These are phyloP conservation scores for Lochmaea crataegi DNA, from an alignment of 2,888 invertebrate species.

Conservation along the genomic window DNA sequence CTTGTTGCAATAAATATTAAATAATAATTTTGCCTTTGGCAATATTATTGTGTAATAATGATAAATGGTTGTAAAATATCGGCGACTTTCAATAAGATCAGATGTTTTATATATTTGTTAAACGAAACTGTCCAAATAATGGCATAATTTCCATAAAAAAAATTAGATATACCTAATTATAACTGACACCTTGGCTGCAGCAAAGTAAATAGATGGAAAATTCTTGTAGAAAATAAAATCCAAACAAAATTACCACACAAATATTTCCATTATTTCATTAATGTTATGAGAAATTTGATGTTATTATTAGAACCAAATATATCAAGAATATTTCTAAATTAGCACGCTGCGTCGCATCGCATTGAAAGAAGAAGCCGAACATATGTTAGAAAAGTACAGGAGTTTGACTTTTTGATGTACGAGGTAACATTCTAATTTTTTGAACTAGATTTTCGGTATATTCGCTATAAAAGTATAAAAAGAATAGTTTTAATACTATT, in stretches of 20 bases:
- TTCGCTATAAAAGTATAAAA: background rate
- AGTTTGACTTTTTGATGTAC: background rate
- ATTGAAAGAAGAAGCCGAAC: constrained; percentile 8
- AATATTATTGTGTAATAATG: no score
- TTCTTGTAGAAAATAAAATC: constrained; percentile 13
- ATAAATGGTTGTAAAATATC: no score
- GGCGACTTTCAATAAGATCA: no score
- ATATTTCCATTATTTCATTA: constrained; percentile 33
- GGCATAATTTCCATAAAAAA: background rate
- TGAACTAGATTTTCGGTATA: background rate
- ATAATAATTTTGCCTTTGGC: no score
- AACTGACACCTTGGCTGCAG: background rate
- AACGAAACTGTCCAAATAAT: background rate
- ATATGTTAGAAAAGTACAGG: constrained; percentile 2
- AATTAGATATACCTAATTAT: background rate
- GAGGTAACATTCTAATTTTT: background rate
- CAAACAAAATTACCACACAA: constrained; percentile 29
- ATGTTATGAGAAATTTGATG: constrained; percentile 28
- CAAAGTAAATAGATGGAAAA: background rate
- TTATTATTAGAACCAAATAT: constrained; percentile 29
- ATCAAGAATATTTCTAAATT: constrained; percentile 30
- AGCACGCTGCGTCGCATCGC: background rate
- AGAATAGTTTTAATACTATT: no score
- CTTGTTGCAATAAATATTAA: no score
- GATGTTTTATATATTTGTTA: no score